These are phyloP conservation scores for Zapornia atra DNA, from an alignment of 2,113 vertebrate species.

Conservation along the genomic window DNA sequence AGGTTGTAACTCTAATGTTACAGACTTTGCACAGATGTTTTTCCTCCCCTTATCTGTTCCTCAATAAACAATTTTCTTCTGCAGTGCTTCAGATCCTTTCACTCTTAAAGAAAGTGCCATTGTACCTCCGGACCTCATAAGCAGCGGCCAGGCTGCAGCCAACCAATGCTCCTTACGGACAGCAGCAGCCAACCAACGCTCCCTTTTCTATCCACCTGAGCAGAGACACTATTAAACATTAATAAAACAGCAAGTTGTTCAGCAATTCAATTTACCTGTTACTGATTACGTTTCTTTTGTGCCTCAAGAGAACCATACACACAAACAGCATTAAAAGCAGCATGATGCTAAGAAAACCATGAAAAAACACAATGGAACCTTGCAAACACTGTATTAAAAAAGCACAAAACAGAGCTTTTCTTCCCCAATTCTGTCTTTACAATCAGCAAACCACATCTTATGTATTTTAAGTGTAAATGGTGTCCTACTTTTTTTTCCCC, in stretches of 20 bases:
- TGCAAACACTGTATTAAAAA: not conserved
- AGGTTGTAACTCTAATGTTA: not conserved
- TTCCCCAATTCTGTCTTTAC: not conserved
- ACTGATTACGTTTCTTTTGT: constrained; percentile 12
- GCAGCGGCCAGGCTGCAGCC: constrained; percentile 56
- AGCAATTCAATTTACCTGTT: constrained; percentile 45
- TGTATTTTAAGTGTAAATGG: rapidly evolving
- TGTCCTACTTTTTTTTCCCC: not conserved
- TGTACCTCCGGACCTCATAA: constrained; percentile 58
- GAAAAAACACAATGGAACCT: not conserved
- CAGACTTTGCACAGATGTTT: not conserved
- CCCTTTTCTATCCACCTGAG: constrained; percentile 63
- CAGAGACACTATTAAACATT: constrained; percentile 59
- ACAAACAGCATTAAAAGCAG: not conserved
- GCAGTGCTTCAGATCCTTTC: constrained; percentile 26
- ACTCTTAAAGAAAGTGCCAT: constrained; percentile 45
- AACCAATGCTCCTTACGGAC: constrained; percentile 51
- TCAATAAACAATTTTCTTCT: not conserved
- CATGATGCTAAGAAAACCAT: not conserved
- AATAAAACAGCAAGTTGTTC: constrained; percentile 44
- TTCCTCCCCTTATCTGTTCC: not conserved
- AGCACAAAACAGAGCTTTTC: not conserved
- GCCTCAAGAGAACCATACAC: not conserved
- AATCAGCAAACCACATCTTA: not conserved
- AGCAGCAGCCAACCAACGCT: constrained; percentile 54